Evolutionary conservation across 2,888 invertebrate species (phyloP).

Genomic region (Colostygia pectinataria): DNA sequence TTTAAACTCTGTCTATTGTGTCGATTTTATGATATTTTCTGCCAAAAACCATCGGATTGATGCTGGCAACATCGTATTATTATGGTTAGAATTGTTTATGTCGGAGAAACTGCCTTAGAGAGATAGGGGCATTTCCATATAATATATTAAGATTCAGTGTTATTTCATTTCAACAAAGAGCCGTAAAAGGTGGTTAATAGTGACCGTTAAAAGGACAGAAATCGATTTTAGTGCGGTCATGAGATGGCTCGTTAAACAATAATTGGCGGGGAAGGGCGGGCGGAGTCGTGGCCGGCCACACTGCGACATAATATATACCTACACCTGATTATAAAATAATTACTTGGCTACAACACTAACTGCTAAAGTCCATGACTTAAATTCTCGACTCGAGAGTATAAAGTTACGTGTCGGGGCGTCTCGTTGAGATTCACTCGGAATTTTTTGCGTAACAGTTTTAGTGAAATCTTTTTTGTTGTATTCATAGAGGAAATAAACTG

Average conservation of each 20-base stretch:
- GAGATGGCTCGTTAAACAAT: conserved; percentile 16
- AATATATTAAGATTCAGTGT: conserved; percentile 8
- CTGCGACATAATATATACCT: too few species aligned
- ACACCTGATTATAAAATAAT: too few species aligned
- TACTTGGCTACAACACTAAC: too few species aligned
- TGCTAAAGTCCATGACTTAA: neutral
- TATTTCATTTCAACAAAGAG: conserved; percentile 10
- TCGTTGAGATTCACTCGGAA: too few species aligned
- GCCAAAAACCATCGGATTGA: too few species aligned
- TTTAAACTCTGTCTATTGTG: too few species aligned
- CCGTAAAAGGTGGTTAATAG: conserved; percentile 11
- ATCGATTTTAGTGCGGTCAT: conserved; percentile 15
- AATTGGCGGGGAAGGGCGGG: conserved; percentile 15
- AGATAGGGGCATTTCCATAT: neutral
- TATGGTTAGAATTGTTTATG: neutral
- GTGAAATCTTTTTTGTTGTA: too few species aligned
- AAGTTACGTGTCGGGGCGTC: too few species aligned
- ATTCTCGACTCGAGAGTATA: neutral
- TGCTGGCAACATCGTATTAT: too few species aligned
- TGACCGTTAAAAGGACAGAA: conserved; percentile 10
- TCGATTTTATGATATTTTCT: too few species aligned
- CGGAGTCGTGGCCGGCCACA: conserved; percentile 3
- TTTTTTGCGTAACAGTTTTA: too few species aligned
- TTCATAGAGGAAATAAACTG: too few species aligned
- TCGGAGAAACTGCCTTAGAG: neutral